Base-by-base conservation (phyloP, 37 sponge, comb jelly and placozoan species). In the Trichoplax adhaerens region DNA sequence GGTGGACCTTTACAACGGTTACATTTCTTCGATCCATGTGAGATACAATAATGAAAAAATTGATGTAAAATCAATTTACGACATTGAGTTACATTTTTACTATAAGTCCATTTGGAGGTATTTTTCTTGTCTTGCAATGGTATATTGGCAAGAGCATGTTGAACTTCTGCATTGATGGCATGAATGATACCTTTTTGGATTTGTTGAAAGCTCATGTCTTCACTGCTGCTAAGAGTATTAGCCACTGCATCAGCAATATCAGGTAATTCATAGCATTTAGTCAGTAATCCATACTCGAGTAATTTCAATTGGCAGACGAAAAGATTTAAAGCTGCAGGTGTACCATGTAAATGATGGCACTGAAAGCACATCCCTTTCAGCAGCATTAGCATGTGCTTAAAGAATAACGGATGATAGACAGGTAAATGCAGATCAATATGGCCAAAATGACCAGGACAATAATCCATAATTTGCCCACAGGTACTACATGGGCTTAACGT, bases 381-480 rank as follows among this genome's bases (percentile, higher is more conserved):
- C 0, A 89, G 60, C 50, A 73, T 77, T 61, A 80, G 84, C 10
- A 81, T 12, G 5, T 58, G 49, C 54, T 51, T 68, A 70, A 88
- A 95, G 83, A 85, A 88, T 7, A 91, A 47, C 0, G 98, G 98
- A 72, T 91, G 83, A 76, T 85, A 91, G 48, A 95, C 84, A 50
- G 93, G 93, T 5, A 95, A 77, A 1, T 91, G 98, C 0, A 95
- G 79, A 1, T 81, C 65, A n/a, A 95, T 88, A 71, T 95, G 98
- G 1, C 96, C 96, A 72, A 91, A 72, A 70, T 95, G 96, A 1
- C 98, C 98, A 1, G 98, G 92, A 69, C 98, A 95, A 61, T 85
- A 83, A 0, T 77, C 71, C 52, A 81, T 78, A 77, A 72, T 82
- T 5, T 93, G 82, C 53, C 84, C 81, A 62, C 98, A 95, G 2